Evolutionary conservation across 2,888 invertebrate species (phyloP).

Genomic region (Seira musarum): DNA sequence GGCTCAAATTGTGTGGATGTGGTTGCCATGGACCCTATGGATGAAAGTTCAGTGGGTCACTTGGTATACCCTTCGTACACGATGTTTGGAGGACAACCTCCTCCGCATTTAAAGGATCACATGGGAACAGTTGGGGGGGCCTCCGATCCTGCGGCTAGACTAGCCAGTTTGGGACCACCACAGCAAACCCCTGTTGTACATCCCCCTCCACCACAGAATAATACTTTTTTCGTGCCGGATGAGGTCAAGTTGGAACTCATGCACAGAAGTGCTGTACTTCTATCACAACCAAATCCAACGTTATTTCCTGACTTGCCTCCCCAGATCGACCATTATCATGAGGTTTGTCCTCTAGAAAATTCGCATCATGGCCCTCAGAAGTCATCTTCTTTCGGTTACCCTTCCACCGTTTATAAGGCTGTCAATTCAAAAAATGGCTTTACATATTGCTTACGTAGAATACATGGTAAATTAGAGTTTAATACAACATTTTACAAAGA

Average conservation of each 20-base stretch:
- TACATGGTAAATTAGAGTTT: conserved; percentile 79
- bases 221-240: conserved; percentile 85
- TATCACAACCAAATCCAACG: conserved; percentile 83
- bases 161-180: conserved; percentile 53
- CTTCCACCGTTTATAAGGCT: conserved; percentile 92
- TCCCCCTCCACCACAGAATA: conserved; percentile 71
- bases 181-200: conserved; percentile 66
- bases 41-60: conserved; percentile 56
- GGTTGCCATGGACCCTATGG: conserved; percentile 47
- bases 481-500: no score
- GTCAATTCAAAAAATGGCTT: conserved; percentile 89
- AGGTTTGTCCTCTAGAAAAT: conserved; percentile 88
- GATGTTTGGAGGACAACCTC: conserved; percentile 78
- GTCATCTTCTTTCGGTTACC: conserved; percentile 81
- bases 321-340: conserved; percentile 92
- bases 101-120: conserved; percentile 75
- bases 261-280: conserved; percentile 81
- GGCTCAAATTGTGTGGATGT: conserved; percentile 44
- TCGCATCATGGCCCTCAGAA: conserved; percentile 74
- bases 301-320: conserved; percentile 84
- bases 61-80: conserved; percentile 73
- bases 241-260: conserved; percentile 86
- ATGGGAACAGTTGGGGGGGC: conserved; percentile 14
- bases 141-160: conserved; percentile 27
- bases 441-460: conserved; percentile 87